Evolutionary conservation across 92 coral and sea anemone genomes (phyloP).

Genomic region (Umimayanthus kanabou): DNA sequence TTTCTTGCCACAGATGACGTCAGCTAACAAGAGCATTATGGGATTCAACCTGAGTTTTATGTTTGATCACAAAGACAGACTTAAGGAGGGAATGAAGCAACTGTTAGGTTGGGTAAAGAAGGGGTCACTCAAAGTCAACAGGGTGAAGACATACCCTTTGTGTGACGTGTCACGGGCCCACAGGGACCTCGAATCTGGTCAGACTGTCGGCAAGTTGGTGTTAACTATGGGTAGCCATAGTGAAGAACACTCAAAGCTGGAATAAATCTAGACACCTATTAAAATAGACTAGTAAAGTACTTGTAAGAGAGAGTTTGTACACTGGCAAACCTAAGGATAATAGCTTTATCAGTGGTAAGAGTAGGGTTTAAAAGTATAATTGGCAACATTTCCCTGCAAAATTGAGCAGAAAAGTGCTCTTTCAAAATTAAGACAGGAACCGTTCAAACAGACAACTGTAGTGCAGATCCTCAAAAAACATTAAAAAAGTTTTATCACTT

Average conservation of each 20-base stretch:
- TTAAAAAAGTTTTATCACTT: too few species aligned
- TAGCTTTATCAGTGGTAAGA: too few species aligned
- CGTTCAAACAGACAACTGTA: neutral
- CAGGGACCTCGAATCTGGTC: conserved; percentile 90
- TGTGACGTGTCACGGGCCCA: conserved; percentile 84
- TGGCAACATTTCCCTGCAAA: too few species aligned
- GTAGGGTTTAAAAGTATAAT: too few species aligned
- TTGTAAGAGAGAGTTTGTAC: neutral
- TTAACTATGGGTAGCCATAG: conserved; percentile 66
- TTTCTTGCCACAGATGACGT: conserved; percentile 70
- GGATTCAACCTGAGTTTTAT: conserved; percentile 95
- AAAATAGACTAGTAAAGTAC: too few species aligned
- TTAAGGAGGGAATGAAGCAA: conserved; percentile 83
- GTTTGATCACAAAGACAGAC: conserved; percentile 69
- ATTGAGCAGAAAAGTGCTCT: too few species aligned
- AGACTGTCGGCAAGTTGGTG: conserved; percentile 92
- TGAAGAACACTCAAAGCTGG: conserved; percentile 12
- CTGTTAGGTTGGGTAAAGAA: conserved; percentile 79
- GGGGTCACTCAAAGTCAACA: conserved; percentile 76
- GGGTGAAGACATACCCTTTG: conserved; percentile 84
- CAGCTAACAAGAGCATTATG: conserved; percentile 85
- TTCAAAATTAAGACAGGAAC: too few species aligned
- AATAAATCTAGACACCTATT: neutral
- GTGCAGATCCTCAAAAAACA: too few species aligned
- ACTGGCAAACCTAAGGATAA: neutral